Evolutionary conservation across 2,113 vertebrate genomes (phyloP).

Genomic region (Meles meles): DNA sequence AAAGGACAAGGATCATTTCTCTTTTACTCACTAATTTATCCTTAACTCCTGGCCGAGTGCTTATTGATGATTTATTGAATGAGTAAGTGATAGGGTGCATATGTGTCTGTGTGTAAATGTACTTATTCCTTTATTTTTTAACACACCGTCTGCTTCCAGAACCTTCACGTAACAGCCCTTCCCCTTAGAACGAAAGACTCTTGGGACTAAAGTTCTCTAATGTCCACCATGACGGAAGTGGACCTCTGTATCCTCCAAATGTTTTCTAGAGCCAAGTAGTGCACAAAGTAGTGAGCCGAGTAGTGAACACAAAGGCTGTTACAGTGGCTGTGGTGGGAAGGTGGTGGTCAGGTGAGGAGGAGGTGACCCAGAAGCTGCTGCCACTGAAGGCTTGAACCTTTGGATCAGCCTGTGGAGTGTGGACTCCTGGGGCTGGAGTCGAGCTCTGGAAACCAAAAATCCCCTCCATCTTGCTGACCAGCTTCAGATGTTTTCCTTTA

Average conservation of each 20-base stretch:
- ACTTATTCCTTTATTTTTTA: background rate
- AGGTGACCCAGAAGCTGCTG: background rate
- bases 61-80: background rate
- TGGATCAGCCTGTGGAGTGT: background rate
- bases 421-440: background rate
- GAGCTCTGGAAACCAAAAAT: background rate
- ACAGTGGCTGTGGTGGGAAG: background rate
- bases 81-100: background rate
- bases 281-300: too few relatives aligned
- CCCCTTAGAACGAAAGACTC: background rate
- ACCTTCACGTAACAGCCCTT: background rate
- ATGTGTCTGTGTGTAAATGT: background rate
- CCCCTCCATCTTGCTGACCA: background rate
- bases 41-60: background rate
- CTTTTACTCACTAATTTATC: background rate
- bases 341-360: background rate
- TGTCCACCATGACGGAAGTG: background rate
- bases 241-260: background rate
- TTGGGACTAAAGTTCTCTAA: background rate
- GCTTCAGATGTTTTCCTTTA: background rate
- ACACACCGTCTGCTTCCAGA: background rate
- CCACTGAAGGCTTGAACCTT: background rate
- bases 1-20: background rate
- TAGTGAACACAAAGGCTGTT: background rate
- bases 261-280: background rate